Evolutionary conservation across 2,797 vertebrate genomes (phyloP).

Genomic region (Bradypodion pumilum): DNA sequence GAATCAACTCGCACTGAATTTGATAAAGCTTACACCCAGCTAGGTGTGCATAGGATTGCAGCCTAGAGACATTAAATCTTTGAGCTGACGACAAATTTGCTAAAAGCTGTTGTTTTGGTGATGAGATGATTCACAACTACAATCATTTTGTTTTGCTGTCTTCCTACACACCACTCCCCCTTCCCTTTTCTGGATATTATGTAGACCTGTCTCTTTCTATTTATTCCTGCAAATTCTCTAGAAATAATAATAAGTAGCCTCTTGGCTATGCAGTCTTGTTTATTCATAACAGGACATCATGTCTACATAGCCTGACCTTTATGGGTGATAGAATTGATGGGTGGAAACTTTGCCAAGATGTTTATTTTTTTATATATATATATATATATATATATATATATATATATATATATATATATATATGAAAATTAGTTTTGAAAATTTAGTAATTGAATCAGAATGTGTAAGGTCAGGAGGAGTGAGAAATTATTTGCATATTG

Average conservation of each 20-base stretch:
- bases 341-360: constrained; percentile 6
- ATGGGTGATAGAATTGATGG: constrained; percentile 22
- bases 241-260: neutral
- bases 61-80: neutral
- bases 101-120: neutral
- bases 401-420: no score
- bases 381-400: no score
- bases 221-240: neutral
- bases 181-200: neutral
- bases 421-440: constrained; percentile 41
- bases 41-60: neutral
- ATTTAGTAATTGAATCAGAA: constrained; percentile 17
- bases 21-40: neutral
- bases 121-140: neutral
- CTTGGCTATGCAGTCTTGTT: neutral
- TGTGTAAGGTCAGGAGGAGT: constrained; percentile 11
- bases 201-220: neutral
- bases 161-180: neutral
- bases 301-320: constrained; percentile 26
- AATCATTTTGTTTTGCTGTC: neutral
- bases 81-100: neutral
- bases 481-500: neutral
- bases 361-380: no score
- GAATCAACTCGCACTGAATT: neutral
- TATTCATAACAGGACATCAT: neutral